A percentile compares a stretch with the other conserved stretches of the same genome.
Conservation (phyloP, 2,888 invertebrate genomes). For the Adelphocoris suturalis region DNA sequence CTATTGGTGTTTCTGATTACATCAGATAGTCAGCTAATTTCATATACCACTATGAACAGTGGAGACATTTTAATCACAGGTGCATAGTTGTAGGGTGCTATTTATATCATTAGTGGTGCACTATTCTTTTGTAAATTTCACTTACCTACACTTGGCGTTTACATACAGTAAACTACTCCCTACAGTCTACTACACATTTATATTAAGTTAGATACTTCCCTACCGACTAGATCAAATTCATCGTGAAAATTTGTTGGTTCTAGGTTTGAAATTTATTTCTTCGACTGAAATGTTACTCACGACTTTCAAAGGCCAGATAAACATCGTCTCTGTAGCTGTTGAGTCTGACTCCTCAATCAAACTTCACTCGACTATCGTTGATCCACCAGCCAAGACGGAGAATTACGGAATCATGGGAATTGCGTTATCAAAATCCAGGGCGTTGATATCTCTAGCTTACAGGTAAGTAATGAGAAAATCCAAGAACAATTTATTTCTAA, state of each 20-base stretch:
- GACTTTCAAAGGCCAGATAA: conserved; percentile 48
- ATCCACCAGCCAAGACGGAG: conserved; percentile 44
- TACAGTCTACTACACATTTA: too few relatives aligned
- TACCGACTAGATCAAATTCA: too few relatives aligned
- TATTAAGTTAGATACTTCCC: too few relatives aligned
- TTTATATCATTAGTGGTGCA: too few relatives aligned
- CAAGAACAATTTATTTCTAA: too few relatives aligned
- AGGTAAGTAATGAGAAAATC: conserved; percentile 47
- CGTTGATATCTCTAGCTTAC: conserved; percentile 13
- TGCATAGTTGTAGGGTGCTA: neutral
- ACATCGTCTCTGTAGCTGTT: conserved; percentile 17
- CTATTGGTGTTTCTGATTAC: conserved; percentile 71
- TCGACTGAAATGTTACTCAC: conserved; percentile 54
- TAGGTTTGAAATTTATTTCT: conserved; percentile 54
- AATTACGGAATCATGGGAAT: conserved; percentile 58
- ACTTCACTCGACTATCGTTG: conserved; percentile 37
- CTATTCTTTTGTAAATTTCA: neutral
- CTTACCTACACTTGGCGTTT: too few relatives aligned
- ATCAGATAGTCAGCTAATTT: conserved; percentile 26
- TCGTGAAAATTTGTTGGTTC: neutral
- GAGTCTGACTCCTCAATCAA: conserved; percentile 50
- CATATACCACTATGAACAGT: conserved; percentile 53
- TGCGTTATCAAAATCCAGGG: conserved; percentile 60
- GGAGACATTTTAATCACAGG: conserved; percentile 72
- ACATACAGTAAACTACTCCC: too few relatives aligned